Evolutionary conservation across 2,888 invertebrate genomes (phyloP).

Genomic region (Hartigia nigra): DNA sequence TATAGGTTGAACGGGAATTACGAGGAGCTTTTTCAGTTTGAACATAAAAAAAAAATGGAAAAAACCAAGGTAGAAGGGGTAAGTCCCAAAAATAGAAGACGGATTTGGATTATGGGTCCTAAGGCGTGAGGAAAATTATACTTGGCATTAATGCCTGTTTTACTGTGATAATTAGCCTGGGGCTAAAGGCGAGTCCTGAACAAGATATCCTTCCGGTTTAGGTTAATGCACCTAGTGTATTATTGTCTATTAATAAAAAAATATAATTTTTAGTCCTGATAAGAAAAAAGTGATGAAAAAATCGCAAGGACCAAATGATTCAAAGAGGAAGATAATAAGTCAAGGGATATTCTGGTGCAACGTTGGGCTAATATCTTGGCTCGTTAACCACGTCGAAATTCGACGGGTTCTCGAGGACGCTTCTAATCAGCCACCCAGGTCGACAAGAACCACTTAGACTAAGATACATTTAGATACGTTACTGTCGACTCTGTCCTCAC

Average conservation of each 20-base stretch:
- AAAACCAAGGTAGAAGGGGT: slow-evolving; percentile 20
- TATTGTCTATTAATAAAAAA: background rate
- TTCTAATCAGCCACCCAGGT: slow-evolving; percentile 1
- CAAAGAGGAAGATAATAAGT: background rate
- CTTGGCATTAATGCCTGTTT: slow-evolving; percentile 31
- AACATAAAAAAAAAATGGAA: background rate
- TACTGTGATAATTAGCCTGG: slow-evolving; percentile 32
- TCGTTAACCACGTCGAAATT: slow-evolving; percentile 1
- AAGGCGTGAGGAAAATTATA: slow-evolving; percentile 29
- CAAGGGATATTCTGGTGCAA: background rate
- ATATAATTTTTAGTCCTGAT: background rate
- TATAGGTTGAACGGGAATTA: background rate
- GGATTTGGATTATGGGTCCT: slow-evolving; percentile 19
- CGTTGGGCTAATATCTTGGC: background rate
- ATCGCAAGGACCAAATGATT: background rate
- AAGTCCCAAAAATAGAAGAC: slow-evolving; percentile 29
- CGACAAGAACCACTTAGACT: background rate
- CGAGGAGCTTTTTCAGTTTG: background rate
- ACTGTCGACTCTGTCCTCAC: background rate
- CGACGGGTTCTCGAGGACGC: background rate
- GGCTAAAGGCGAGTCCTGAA: background rate
- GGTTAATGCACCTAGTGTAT: background rate
- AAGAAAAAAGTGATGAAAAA: too few relatives aligned
- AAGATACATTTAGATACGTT: background rate
- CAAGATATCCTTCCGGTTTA: background rate